phyloP scores from a whole-genome alignment of 2,113 vertebrate species.

The Bos javanicus region DNA sequence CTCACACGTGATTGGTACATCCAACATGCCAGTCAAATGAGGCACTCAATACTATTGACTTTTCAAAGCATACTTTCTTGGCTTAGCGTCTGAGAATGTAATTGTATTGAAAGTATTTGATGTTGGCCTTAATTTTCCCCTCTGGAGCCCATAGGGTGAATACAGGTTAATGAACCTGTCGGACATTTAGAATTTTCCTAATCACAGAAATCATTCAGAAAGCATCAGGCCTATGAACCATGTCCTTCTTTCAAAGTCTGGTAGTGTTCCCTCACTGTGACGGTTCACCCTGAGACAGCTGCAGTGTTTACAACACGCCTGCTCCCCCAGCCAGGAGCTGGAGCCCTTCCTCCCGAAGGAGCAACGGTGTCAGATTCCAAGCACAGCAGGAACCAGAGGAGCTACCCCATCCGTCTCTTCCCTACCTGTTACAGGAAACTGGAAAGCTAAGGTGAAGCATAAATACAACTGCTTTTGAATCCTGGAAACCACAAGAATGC shows the following conservation, averaged over 20 bases:
- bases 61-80: not conserved
- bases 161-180: too few relatives aligned
- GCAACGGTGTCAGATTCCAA: not conserved
- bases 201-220: not conserved
- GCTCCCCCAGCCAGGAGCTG: not conserved
- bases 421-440: not conserved
- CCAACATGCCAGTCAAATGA: rapidly evolving
- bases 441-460: too few relatives aligned
- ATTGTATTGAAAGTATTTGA: not conserved
- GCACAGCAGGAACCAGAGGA: not conserved
- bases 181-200: not conserved
- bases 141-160: not conserved
- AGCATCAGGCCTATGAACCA: not conserved
- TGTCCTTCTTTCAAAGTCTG: not conserved
- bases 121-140: not conserved
- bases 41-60: not conserved
- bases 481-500: not conserved
- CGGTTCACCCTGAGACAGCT: not conserved
- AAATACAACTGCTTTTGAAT: too few relatives aligned
- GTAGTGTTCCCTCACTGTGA: rapidly evolving
- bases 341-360: not conserved
- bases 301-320: too few relatives aligned
- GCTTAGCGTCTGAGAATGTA: not conserved
- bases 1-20: rapidly evolving
- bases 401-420: not conserved